Conservation (phyloP, 2,113 vertebrate genomes). For the Petrocephalus zakoni region DNA sequence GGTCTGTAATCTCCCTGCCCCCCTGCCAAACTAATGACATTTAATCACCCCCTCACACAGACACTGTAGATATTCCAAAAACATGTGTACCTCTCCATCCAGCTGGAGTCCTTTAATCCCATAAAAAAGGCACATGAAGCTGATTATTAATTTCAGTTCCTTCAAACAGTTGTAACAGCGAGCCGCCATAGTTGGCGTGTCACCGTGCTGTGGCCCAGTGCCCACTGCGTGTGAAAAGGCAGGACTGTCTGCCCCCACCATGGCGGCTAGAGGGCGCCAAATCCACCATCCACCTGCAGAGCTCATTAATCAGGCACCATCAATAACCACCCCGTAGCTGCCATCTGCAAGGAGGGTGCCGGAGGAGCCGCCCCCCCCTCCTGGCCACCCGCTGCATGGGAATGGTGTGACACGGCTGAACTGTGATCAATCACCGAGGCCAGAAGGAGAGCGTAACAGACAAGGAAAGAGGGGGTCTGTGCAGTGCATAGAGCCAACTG, state of each 20-base stretch:
- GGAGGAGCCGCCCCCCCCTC: conserved; percentile 40
- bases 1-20: conserved; percentile 17
- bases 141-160: conserved; percentile 8
- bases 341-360: conserved; percentile 33
- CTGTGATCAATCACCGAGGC: conserved; percentile 59
- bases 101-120: conserved; percentile 24
- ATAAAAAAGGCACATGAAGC: conserved; percentile 25
- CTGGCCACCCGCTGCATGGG: conserved; percentile 61
- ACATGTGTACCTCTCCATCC: conserved; percentile 1
- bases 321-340: conserved; percentile 46
- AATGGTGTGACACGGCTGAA: conserved; percentile 48
- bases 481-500: neutral
- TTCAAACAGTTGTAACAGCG: neutral
- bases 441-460: conserved; percentile 23
- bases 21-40: conserved; percentile 32
- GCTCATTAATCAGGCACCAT: conserved; percentile 62
- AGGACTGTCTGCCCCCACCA: conserved; percentile 17
- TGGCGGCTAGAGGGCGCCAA: conserved; percentile 62
- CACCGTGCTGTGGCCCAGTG: neutral
- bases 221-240: neutral
- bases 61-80: conserved; percentile 21
- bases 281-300: conserved; percentile 38
- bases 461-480: neutral
- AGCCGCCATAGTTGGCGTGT: neutral
- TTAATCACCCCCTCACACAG: conserved; percentile 38